Percentiles rank a stretch among this genome's conserved stretches.
Conservation (phyloP, 2,797 vertebrate genomes). For the Pitangus sulphuratus region DNA sequence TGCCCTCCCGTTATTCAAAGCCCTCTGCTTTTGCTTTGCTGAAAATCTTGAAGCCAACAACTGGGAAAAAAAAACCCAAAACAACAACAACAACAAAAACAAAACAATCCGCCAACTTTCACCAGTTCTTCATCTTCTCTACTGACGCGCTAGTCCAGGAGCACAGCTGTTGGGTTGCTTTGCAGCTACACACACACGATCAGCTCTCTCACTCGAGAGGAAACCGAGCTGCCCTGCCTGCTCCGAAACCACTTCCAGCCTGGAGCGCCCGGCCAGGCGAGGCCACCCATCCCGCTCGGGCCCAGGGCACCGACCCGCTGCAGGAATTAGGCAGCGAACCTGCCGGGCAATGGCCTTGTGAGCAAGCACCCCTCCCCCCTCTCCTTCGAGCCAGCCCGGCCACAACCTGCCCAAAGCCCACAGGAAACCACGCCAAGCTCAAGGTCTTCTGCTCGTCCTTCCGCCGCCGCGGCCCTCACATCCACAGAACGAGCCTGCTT, state of each 20-base stretch:
- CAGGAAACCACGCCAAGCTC: fast-evolving
- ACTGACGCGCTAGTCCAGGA: not conserved
- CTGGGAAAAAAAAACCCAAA: not conserved
- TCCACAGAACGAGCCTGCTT: not conserved
- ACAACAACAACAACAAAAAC: too few relatives aligned
- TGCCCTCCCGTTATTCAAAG: not conserved
- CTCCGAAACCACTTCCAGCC: not conserved
- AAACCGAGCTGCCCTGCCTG: fast-evolving
- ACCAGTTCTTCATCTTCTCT: not conserved
- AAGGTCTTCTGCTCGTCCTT: fast-evolving
- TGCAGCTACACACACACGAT: fast-evolving
- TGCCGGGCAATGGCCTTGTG: not conserved
- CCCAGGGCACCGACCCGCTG: not conserved
- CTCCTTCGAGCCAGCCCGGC: not conserved
- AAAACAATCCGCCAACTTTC: not conserved
- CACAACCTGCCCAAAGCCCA: not conserved
- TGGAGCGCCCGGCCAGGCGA: fast-evolving
- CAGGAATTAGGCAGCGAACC: not conserved
- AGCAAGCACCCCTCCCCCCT: not conserved
- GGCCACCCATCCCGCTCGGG: not conserved
- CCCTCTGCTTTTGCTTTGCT: not conserved
- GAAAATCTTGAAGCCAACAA: not conserved
- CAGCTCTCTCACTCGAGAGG: not conserved
- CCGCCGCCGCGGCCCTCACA: not conserved
- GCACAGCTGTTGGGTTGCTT: not conserved